Percentiles rank a stretch among this genome's conserved stretches.
Evolutionary conservation across 2,888 invertebrate genomes (phyloP).

Genomic region (Hypselothyrea guttata): DNA sequence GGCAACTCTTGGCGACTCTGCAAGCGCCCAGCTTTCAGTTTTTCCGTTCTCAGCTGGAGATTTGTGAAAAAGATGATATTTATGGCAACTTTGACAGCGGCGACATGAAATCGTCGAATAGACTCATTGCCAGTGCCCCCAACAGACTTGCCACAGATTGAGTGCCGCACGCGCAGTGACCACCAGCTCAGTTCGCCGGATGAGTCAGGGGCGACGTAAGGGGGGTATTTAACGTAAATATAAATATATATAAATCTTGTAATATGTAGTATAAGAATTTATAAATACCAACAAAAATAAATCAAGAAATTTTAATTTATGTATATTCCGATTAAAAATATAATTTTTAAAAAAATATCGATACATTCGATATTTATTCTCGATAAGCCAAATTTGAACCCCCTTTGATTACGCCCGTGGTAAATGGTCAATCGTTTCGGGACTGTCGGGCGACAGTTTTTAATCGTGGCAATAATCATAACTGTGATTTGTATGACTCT

Average conservation of each 20-base stretch:
- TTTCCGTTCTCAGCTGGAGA: conserved; percentile 62
- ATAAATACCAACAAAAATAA: no score
- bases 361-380: not conserved
- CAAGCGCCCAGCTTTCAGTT: conserved; percentile 36
- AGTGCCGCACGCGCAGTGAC: conserved; percentile 75
- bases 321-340: no score
- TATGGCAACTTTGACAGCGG: conserved; percentile 81
- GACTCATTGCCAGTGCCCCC: conserved; percentile 60
- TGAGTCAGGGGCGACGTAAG: conserved; percentile 5
- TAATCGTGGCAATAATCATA: conserved; percentile 78
- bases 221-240: not conserved
- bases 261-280: no score
- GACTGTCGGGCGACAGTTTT: conserved; percentile 73
- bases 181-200: conserved; percentile 50
- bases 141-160: conserved; percentile 50
- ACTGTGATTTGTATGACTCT: conserved; percentile 78
- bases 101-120: conserved; percentile 54
- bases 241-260: no score
- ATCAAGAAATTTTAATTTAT: no score
- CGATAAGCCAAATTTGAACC: not conserved
- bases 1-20: conserved; percentile 26
- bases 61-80: conserved; percentile 79
- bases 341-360: no score
- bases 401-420: no score
- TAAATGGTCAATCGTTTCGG: not conserved